A percentile compares a stretch with the other conserved stretches of the same genome.
Evolutionary conservation across 2,888 invertebrate genomes (phyloP).

Genomic region (Drosophila engyochracea): DNA sequence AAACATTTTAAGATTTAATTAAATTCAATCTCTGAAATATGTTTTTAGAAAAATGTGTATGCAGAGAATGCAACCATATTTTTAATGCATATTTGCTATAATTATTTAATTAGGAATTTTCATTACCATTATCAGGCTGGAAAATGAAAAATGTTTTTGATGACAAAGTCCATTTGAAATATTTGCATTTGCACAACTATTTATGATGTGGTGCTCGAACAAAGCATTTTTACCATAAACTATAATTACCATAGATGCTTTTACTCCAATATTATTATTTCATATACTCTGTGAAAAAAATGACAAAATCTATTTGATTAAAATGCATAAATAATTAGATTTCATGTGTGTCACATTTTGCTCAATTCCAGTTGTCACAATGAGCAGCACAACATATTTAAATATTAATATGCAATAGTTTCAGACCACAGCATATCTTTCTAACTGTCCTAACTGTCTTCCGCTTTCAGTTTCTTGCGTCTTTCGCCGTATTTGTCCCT

Average conservation of each 20-base stretch:
- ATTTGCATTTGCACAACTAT: conserved; percentile 4
- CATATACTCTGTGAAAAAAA: neutral
- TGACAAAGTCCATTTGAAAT: conserved; percentile 6
- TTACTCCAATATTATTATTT: neutral
- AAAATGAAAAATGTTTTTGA: neutral
- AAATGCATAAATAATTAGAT: conserved; percentile 41
- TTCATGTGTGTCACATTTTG: conserved; percentile 9
- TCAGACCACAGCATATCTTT: neutral
- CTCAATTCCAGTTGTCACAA: conserved; percentile 16
- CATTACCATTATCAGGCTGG: too few species aligned
- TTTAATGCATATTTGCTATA: neutral
- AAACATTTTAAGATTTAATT: neutral
- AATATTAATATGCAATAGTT: conserved; percentile 48
- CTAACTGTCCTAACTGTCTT: neutral
- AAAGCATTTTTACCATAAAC: neutral
- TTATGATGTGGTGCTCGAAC: neutral
- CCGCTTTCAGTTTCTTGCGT: neutral
- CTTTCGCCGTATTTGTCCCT: conserved; percentile 1
- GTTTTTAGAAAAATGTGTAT: neutral
- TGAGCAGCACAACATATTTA: conserved; percentile 25
- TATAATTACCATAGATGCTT: neutral
- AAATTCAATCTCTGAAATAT: neutral
- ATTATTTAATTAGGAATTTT: neutral
- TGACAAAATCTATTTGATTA: conserved; percentile 12
- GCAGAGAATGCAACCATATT: neutral